Percentiles rank a stretch among this genome's conserved stretches.
Conservation (phyloP, 2,888 invertebrate genomes). For the Aelia acuminata region DNA sequence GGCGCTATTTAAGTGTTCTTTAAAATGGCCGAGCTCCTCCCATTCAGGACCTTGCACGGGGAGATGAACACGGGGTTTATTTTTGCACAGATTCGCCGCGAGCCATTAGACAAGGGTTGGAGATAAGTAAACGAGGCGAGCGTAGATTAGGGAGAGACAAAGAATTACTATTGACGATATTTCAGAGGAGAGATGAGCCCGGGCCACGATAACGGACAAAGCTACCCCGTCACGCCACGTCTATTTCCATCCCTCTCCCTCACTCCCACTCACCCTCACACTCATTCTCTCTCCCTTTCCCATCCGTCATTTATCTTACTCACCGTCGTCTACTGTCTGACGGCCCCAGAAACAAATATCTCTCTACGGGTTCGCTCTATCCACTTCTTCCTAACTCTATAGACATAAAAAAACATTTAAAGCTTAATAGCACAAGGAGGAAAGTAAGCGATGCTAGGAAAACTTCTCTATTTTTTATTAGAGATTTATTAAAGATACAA, state of each 20-base stretch:
- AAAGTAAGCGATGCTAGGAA: no score
- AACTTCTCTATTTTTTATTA: no score
- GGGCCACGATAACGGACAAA: conserved; percentile 37
- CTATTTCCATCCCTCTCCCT: conserved; percentile 14
- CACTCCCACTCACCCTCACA: no score
- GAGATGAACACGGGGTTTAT: background rate
- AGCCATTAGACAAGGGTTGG: conserved; percentile 1
- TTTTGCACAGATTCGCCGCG: background rate
- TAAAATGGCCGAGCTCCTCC: background rate
- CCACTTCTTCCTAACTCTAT: background rate
- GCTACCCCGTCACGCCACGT: conserved; percentile 19
- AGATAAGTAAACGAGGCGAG: background rate
- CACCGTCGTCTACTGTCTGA: background rate
- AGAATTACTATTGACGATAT: conserved; percentile 38
- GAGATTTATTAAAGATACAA: no score
- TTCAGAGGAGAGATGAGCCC: background rate
- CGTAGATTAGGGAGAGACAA: conserved; percentile 24
- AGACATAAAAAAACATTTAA: background rate
- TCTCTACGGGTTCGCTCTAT: background rate
- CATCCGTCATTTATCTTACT: conserved; percentile 23
- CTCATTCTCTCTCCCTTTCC: background rate
- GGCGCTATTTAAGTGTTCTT: no score
- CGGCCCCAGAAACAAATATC: background rate
- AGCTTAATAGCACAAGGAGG: no score
- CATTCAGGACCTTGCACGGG: background rate